Percentiles rank a stretch among this genome's conserved stretches.
phyloP scores from a whole-genome alignment of 2,888 invertebrate species.

The Mimachlamys varia region DNA sequence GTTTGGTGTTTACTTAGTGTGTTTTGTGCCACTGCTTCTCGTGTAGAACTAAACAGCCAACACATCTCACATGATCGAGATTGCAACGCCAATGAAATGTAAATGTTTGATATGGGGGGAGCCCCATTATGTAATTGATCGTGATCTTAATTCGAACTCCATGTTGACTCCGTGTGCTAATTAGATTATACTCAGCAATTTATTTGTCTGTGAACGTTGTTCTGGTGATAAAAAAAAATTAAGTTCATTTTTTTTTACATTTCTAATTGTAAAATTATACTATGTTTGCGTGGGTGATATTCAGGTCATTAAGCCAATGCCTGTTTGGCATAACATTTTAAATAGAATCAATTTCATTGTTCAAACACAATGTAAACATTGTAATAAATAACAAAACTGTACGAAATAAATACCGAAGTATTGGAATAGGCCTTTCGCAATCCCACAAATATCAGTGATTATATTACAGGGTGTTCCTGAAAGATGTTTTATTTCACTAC shows the following conservation, averaged over 20 bases:
- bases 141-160: neutral
- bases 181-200: neutral
- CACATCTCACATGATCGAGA: neutral
- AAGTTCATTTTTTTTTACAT: neutral
- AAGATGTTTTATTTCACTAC: too few species aligned
- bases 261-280: too few species aligned
- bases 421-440: too few species aligned
- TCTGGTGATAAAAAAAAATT: neutral
- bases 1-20: neutral
- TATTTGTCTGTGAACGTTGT: neutral
- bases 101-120: neutral
- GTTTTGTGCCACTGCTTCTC: neutral
- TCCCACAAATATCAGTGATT: too few species aligned
- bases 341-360: too few species aligned
- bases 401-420: too few species aligned
- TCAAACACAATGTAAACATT: too few species aligned
- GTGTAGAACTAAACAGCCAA: neutral
- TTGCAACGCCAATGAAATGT: neutral
- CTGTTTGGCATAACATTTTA: too few species aligned
- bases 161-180: neutral
- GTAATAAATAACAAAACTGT: too few species aligned
- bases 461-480: too few species aligned
- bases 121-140: neutral
- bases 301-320: too few species aligned
- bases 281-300: too few species aligned